Evolutionary conservation across 2,113 vertebrate species (phyloP).

Genomic region (Dipodomys spectabilis): DNA sequence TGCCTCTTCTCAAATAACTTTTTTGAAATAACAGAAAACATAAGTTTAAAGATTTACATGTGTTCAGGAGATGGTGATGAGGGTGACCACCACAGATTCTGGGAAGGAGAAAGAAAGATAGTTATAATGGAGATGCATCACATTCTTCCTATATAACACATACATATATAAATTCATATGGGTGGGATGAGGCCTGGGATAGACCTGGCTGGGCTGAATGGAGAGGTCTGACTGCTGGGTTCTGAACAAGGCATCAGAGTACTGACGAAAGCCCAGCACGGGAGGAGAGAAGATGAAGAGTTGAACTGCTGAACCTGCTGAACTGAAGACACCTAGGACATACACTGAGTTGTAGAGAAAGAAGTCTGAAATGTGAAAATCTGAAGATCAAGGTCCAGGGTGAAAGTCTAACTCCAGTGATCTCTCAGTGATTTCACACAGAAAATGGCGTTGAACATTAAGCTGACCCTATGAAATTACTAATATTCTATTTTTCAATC

Average conservation of each 20-base stretch:
- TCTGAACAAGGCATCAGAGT: background rate
- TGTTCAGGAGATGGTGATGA: background rate
- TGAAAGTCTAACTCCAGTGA: background rate
- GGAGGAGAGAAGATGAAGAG: background rate
- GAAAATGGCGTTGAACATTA: background rate
- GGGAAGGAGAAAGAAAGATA: background rate
- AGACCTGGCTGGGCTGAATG: background rate
- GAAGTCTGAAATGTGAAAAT: background rate
- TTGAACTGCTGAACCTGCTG: background rate
- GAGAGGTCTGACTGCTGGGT: background rate
- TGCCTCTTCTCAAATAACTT: background rate
- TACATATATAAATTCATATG: background rate
- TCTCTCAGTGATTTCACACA: background rate
- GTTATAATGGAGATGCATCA: background rate
- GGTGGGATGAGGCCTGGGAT: background rate
- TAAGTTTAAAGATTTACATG: background rate
- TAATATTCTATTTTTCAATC: background rate
- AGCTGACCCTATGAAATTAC: background rate
- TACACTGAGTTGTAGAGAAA: background rate
- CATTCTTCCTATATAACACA: background rate
- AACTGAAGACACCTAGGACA: background rate
- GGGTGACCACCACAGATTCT: background rate
- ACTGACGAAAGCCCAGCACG: background rate
- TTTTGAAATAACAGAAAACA: background rate
- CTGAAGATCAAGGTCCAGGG: background rate